Evolutionary conservation across 2,113 vertebrate genomes (phyloP).

Genomic region (Tiliqua scincoides): DNA sequence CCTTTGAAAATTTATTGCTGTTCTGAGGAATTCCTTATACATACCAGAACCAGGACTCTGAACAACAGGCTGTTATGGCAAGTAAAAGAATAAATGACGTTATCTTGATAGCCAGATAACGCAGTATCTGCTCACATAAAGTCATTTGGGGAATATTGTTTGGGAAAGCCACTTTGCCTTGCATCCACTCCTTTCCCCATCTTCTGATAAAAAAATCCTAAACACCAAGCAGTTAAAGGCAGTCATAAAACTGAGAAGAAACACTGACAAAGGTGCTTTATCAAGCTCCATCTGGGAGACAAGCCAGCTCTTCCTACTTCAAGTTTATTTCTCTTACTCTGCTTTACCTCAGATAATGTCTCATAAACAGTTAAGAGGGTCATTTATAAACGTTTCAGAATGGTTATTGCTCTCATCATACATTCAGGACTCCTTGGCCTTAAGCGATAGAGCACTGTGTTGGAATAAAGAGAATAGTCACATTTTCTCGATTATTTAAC

Average conservation of each 20-base stretch:
- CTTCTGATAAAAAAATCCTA: conserved; percentile 84
- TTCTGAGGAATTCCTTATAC: conserved; percentile 85
- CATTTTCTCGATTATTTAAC: neutral
- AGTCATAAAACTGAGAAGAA: conserved; percentile 86
- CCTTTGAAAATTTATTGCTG: conserved; percentile 85
- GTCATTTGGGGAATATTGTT: conserved; percentile 80
- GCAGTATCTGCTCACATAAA: conserved; percentile 83
- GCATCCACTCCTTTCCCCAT: conserved; percentile 78
- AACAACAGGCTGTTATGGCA: conserved; percentile 72
- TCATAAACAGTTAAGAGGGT: conserved; percentile 85
- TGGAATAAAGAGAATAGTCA: conserved; percentile 61
- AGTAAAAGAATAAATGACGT: conserved; percentile 79
- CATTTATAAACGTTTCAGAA: conserved; percentile 80
- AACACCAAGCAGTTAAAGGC: conserved; percentile 87
- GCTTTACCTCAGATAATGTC: conserved; percentile 86
- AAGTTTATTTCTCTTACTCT: conserved; percentile 86
- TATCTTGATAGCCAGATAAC: conserved; percentile 95
- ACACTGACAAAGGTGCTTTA: conserved; percentile 78
- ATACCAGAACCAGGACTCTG: conserved; percentile 81
- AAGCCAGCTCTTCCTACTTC: conserved; percentile 84
- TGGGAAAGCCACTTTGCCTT: conserved; percentile 83
- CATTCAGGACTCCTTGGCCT: conserved; percentile 55
- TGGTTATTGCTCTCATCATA: conserved; percentile 75
- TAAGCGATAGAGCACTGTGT: conserved; percentile 61
- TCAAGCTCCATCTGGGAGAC: conserved; percentile 78